Conservation (phyloP, 2,888 invertebrate species). For the Andrena trimmerana region DNA sequence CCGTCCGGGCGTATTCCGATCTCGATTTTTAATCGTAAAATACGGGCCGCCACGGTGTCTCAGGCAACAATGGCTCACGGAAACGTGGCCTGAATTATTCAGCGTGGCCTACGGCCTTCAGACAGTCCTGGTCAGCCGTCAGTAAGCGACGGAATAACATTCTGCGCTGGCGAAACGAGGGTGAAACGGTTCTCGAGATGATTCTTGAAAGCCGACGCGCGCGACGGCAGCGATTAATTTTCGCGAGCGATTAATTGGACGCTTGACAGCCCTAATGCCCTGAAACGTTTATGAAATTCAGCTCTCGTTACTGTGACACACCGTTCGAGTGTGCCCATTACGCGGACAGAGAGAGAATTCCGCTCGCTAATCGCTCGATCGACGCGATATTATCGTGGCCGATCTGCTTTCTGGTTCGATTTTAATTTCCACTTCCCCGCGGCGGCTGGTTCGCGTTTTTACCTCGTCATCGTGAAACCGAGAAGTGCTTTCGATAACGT, state of each 20-base stretch:
- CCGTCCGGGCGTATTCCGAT: conserved; percentile 28
- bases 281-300: conserved; percentile 60
- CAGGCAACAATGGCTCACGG: conserved; percentile 65
- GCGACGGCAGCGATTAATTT: conserved; percentile 63
- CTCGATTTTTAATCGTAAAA: conserved; percentile 69
- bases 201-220: conserved; percentile 51
- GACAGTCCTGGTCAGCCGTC: conserved; percentile 54
- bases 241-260: conserved; percentile 65
- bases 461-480: conserved; percentile 20
- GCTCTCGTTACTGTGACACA: conserved; percentile 47
- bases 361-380: conserved; percentile 51
- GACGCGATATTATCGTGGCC: conserved; percentile 39
- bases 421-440: conserved; percentile 47
- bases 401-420: conserved; percentile 51
- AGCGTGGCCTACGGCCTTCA: conserved; percentile 64
- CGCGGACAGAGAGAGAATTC: conserved; percentile 10
- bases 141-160: conserved; percentile 40
- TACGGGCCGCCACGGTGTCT: conserved; percentile 61
- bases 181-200: conserved; percentile 30
- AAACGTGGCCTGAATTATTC: conserved; percentile 69
- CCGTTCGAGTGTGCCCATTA: conserved; percentile 50
- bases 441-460: conserved; percentile 31
- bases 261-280: conserved; percentile 68
- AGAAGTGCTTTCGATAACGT: conserved; percentile 56
- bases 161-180: conserved; percentile 47